Evolutionary conservation across 2,797 vertebrate species (phyloP), one percentile per base, ranked within the genome.

Genomic region (Erethizon dorsatum): DNA sequence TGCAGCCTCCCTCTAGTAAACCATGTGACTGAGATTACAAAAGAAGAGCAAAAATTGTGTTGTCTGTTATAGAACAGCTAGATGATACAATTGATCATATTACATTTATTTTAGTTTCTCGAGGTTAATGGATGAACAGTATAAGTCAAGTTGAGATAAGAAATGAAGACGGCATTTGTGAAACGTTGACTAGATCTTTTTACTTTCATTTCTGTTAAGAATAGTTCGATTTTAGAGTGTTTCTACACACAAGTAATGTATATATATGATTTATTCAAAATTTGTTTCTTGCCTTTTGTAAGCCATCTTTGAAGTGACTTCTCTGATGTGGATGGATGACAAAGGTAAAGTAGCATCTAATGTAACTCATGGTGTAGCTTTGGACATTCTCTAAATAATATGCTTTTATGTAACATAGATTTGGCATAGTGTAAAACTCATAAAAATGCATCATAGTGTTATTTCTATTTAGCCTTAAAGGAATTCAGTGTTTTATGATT

Each of bases 151-250:
- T 71, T 75, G 57, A 94, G 91, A 26, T 71, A 67, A 89, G 12
- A 92, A 88, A 47, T 54, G 45, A 67, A 50, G 37, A 28, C 31
- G 11, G 41, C 77, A 6, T 75, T 67, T 87, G 31, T 78, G 69
- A 94, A 92, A 67, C n/a, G 79, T 13, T 61, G 26, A 86, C 63
- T 50, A 14, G 69, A 45, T 80, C 52, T 59, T 86, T 84, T 59
- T 65, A 52, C 47, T 87, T 89, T 89, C 5, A 77, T 41, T 77
- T 94, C 24, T 75, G 37, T 85, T 90, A 89, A 92, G 90, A 96
- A 88, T 12, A 28, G 15, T 94, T 94, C 28, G 73, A 75, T 75
- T 91, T 57, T 45, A 63, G 52, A 63, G 31, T 63, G 22, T 28
- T 57, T 37, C n/a, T 87, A 28, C 57, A 47, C 69, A 88, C 26